Evolutionary conservation across 2,113 vertebrate species (phyloP).

Genomic region (Xenopus laevis): DNA sequence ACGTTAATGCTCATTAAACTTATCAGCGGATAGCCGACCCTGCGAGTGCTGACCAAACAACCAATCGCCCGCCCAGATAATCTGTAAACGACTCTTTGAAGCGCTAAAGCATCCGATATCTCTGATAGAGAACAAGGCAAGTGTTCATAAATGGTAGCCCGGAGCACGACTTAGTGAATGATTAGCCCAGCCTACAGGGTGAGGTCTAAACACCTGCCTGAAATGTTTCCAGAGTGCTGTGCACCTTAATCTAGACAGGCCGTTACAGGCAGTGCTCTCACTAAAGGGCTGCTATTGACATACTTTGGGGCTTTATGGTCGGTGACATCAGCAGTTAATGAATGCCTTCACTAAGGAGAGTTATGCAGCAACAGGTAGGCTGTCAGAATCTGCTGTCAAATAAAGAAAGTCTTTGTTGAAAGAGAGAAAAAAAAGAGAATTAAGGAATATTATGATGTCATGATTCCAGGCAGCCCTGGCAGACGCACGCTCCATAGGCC

Average conservation of each 20-base stretch:
- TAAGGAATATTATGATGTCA: conserved; percentile 14
- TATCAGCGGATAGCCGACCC: too few relatives aligned
- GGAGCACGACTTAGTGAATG: neutral
- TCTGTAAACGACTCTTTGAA: conserved; percentile 6
- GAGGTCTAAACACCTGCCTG: conserved; percentile 48
- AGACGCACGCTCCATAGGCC: neutral
- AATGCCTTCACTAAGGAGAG: conserved; percentile 1
- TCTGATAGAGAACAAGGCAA: accelerated
- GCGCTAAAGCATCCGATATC: neutral
- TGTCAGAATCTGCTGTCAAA: conserved; percentile 3
- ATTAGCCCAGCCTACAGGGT: conserved; percentile 26
- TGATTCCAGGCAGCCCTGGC: neutral
- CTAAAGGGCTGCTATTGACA: conserved; percentile 35
- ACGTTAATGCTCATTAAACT: too few relatives aligned
- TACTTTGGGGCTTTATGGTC: conserved; percentile 39
- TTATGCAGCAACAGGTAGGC: neutral
- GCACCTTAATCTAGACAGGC: conserved; percentile 47
- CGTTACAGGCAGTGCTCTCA: conserved; percentile 40
- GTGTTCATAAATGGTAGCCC: neutral
- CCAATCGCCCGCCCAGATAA: conserved; percentile 1
- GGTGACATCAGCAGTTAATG: neutral
- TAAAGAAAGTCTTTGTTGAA: conserved; percentile 9
- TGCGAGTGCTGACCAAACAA: too few relatives aligned
- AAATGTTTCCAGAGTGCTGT: conserved; percentile 23
- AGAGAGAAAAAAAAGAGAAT: neutral